A percentile compares a stretch with the other conserved stretches of the same genome.
phyloP scores from a whole-genome alignment of 2,113 vertebrate species.

The Sminthopsis crassicaudata region DNA sequence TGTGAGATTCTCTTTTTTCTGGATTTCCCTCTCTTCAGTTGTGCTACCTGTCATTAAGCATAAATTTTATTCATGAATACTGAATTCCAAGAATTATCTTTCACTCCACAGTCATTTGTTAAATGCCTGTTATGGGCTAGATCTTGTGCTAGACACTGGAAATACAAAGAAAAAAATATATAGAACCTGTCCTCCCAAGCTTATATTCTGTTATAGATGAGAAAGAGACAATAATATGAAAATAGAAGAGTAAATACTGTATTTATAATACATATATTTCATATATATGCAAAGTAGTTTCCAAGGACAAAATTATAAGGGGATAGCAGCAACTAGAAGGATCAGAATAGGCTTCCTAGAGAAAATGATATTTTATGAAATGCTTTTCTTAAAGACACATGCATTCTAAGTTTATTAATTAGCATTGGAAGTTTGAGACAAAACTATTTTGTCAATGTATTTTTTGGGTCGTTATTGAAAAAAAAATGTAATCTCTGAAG shows the following conservation, averaged over 20 bases:
- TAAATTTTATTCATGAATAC: neutral
- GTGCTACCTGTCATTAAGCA: neutral
- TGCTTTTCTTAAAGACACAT: neutral
- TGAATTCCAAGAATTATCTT: neutral
- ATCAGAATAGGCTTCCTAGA: neutral
- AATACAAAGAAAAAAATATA: neutral
- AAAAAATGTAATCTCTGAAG: neutral
- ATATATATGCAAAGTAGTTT: neutral
- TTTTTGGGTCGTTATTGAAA: constrained; percentile 41
- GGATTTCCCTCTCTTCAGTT: neutral
- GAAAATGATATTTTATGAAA: neutral
- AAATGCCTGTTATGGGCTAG: neutral
- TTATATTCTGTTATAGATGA: neutral
- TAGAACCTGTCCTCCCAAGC: neutral
- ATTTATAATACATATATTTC: no score
- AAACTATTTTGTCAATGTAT: constrained; percentile 16
- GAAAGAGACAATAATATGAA: neutral
- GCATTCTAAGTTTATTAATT: neutral
- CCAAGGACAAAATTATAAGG: neutral
- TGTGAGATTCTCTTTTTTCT: neutral
- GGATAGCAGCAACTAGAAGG: neutral
- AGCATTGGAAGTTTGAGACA: neutral
- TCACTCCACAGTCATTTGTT: neutral
- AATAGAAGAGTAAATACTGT: neutral
- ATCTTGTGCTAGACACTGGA: neutral